Evolutionary conservation across 2,113 vertebrate species (phyloP).

Genomic region (Equus quagga): DNA sequence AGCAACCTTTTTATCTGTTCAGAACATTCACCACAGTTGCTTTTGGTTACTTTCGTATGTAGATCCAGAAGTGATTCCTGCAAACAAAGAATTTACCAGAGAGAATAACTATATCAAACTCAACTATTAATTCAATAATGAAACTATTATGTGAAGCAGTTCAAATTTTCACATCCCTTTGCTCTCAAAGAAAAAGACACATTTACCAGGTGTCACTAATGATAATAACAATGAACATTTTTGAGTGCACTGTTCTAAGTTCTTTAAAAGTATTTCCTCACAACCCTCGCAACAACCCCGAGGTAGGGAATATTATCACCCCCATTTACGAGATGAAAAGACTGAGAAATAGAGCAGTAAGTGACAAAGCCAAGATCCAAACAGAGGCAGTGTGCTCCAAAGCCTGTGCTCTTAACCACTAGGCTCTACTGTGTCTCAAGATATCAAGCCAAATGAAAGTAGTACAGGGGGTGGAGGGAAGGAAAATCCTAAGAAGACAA

Average conservation of each 20-base stretch:
- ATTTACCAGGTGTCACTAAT: not conserved
- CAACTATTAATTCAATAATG: not conserved
- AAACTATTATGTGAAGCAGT: not conserved
- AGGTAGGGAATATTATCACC: not conserved
- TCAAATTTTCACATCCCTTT: not conserved
- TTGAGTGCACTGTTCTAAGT: not conserved
- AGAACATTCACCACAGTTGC: conserved; percentile 78
- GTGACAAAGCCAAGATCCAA: not conserved
- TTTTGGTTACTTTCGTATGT: conserved; percentile 80
- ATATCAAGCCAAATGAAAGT: not conserved
- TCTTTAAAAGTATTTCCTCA: not conserved
- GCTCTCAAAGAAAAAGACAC: not conserved
- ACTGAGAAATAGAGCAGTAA: not conserved
- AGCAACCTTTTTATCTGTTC: conserved; percentile 94
- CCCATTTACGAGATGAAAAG: not conserved
- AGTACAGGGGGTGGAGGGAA: not conserved
- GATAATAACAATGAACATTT: not conserved
- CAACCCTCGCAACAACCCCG: not conserved
- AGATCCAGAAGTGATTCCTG: conserved; percentile 87
- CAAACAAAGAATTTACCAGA: conserved; percentile 18
- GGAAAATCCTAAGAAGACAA: not conserved
- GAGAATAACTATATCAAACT: not conserved
- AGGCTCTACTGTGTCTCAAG: not conserved
- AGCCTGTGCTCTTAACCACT: not conserved
- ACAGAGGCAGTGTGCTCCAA: not conserved